Conservation (phyloP, 2,113 vertebrate genomes). For the Poeciliopsis occidentalis region DNA sequence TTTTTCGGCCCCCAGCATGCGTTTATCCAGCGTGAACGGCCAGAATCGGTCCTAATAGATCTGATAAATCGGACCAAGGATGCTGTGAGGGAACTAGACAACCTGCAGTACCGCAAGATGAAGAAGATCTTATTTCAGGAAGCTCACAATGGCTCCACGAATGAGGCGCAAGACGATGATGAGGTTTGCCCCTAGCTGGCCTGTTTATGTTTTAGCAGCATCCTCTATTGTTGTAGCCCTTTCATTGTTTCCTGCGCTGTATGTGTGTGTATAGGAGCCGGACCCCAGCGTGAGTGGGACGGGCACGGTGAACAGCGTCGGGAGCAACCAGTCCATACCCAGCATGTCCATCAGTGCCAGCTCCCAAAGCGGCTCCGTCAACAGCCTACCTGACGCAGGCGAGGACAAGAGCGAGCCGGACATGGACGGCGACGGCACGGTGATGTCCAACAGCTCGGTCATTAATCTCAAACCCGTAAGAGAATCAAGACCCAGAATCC, state of each 20-base stretch:
- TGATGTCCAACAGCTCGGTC: constrained; percentile 98
- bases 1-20: constrained; percentile 84
- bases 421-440: constrained; percentile 95
- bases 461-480: constrained; percentile 93
- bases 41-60: constrained; percentile 95
- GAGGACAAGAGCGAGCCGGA: constrained; percentile 97
- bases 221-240: constrained; percentile 3
- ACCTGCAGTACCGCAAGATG: constrained; percentile 99
- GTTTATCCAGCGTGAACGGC: constrained; percentile 93
- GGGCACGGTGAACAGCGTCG: constrained; percentile 98
- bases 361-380: constrained; percentile 99
- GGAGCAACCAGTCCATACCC: constrained; percentile 98
- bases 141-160: constrained; percentile 93
- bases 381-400: constrained; percentile 93
- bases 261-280: constrained; percentile 82
- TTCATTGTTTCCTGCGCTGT: constrained; percentile 6
- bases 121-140: constrained; percentile 99
- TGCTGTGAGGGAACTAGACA: constrained; percentile 97
- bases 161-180: constrained; percentile 94
- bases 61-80: constrained; percentile 98
- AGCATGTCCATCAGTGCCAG: constrained; percentile 99
- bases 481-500: neutral
- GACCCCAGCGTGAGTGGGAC: constrained; percentile 90
- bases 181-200: constrained; percentile 82
- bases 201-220: neutral